Evolutionary conservation across 37 sponge, comb jelly and placozoan genomes (phyloP).

Genomic region (Ephydatia muelleri): DNA sequence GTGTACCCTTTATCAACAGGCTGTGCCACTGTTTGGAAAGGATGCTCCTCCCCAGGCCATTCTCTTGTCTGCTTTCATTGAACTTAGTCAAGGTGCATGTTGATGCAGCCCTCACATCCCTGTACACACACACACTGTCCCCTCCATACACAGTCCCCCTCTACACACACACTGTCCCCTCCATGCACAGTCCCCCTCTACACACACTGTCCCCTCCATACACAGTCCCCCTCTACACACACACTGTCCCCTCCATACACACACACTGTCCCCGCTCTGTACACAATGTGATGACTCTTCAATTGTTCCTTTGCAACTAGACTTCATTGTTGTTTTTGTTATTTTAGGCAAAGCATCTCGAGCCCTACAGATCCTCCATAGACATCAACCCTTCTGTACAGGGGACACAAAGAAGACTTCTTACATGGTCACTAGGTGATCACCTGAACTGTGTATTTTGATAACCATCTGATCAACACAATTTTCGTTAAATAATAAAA

Average conservation of each 20-base stretch:
- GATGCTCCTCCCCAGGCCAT: conserved; percentile 70
- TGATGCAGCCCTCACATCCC: background rate
- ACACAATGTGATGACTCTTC: background rate
- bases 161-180: too few relatives aligned
- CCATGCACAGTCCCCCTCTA: too few relatives aligned
- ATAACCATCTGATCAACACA: background rate
- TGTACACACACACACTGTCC: background rate
- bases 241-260: background rate
- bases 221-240: background rate
- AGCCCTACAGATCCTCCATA: conserved; percentile 63
- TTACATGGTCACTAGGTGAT: background rate
- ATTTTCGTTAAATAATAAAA: background rate
- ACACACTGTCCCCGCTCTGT: too few relatives aligned
- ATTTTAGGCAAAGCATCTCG: conserved; percentile 53
- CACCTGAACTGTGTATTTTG: background rate
- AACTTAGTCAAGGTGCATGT: conserved; percentile 76
- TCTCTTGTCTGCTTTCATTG: conserved; percentile 88
- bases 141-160: too few relatives aligned
- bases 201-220: background rate
- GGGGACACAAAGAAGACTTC: conserved; percentile 4
- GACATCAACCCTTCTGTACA: conserved; percentile 31
- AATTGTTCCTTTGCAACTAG: background rate
- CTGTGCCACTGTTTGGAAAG: conserved; percentile 24
- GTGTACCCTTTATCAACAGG: conserved; percentile 9
- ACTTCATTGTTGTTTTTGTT: background rate